phyloP scores from a whole-genome alignment of 2,797 vertebrate species.

The Pseudochirops corinnae region DNA sequence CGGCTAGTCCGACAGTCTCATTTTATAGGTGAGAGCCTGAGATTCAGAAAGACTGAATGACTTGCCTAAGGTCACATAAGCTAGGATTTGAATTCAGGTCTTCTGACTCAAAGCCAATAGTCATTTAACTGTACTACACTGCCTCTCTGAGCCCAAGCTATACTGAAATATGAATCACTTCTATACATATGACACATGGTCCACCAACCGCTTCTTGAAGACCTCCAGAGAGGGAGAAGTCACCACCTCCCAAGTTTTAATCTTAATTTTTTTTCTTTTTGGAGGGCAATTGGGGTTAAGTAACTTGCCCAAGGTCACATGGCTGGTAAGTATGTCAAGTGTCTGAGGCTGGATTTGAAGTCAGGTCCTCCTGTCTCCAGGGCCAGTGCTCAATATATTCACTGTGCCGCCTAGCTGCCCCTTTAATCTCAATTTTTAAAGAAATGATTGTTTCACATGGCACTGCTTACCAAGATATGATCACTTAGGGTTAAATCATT shows the following conservation, averaged over 20 bases:
- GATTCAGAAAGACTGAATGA: background rate
- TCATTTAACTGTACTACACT: background rate
- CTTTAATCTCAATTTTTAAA: background rate
- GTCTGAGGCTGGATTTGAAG: no score
- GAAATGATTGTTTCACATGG: background rate
- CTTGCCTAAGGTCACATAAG: background rate
- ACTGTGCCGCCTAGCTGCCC: no score
- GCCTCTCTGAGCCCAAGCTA: background rate
- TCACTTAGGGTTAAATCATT: background rate
- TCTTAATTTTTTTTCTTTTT: background rate
- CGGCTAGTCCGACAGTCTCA: background rate
- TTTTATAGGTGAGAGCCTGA: background rate
- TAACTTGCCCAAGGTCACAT: no score
- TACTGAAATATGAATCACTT: background rate
- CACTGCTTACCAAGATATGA: background rate
- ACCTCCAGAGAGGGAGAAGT: background rate
- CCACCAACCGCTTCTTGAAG: background rate
- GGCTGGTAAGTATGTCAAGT: no score
- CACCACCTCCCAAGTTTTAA: background rate
- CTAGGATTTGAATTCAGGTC: background rate
- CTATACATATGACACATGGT: background rate
- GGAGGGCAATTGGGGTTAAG: no score
- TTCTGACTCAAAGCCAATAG: background rate
- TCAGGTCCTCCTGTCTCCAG: no score
- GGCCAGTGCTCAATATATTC: no score